Evolutionary conservation across 2,113 vertebrate species (phyloP).

Genomic region (Tragelaphus strepsiceros): DNA sequence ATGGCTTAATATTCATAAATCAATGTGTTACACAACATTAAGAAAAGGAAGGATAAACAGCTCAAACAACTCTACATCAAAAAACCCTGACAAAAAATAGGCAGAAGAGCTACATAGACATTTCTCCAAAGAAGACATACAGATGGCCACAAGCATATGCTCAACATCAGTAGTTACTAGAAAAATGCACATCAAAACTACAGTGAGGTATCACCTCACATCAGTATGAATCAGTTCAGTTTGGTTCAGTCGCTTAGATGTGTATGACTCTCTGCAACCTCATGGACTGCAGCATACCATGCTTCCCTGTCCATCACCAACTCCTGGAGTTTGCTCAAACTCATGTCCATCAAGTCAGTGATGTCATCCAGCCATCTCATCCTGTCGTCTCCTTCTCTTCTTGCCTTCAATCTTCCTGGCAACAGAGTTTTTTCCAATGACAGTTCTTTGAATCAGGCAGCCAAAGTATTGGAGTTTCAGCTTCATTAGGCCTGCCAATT

Average conservation of each 20-base stretch:
- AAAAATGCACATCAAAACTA: neutral
- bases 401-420: neutral
- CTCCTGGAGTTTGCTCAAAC: neutral
- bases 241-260: fast-evolving
- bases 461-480: neutral
- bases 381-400: neutral
- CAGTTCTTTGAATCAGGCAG: neutral
- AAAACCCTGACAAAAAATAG: neutral
- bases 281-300: neutral
- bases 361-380: neutral
- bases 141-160: neutral
- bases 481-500: neutral
- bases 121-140: neutral
- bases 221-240: neutral
- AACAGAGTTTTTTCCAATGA: neutral
- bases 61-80: neutral
- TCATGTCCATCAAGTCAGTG: neutral
- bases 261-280: neutral
- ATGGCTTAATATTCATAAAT: neutral
- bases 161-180: neutral
- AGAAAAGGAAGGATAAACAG: neutral
- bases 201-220: neutral
- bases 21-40: neutral
- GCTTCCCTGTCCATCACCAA: neutral
- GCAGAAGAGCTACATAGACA: neutral